Conservation (phyloP, 2,888 invertebrate species). For the Xestia sexstrigata region DNA sequence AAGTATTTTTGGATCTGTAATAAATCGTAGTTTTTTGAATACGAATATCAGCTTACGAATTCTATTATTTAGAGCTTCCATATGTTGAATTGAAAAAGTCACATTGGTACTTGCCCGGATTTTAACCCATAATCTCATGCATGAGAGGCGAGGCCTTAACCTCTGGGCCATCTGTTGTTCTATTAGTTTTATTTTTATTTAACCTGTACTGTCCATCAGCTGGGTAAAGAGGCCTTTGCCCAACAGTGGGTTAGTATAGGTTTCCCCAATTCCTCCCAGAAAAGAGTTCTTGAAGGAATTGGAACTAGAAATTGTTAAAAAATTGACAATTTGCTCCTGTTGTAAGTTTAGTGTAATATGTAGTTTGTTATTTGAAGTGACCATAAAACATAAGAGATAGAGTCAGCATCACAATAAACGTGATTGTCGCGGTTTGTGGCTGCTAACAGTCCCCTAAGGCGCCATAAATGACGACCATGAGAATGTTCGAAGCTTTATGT, state of each 20-base stretch:
- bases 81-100: too few species aligned
- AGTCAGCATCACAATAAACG: slow-evolving; percentile 31
- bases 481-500: background rate
- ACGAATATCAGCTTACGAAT: too few species aligned
- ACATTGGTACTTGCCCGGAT: too few species aligned
- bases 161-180: too few species aligned
- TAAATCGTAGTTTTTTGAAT: too few species aligned
- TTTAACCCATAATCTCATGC: too few species aligned
- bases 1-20: too few species aligned
- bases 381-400: slow-evolving; percentile 34
- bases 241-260: background rate
- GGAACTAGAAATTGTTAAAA: background rate
- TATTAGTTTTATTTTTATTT: too few species aligned
- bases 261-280: background rate
- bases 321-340: background rate
- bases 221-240: too few species aligned
- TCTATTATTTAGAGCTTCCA: too few species aligned
- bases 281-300: background rate
- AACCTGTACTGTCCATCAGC: too few species aligned
- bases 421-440: slow-evolving; percentile 12
- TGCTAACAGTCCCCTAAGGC: slow-evolving; percentile 31
- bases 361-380: slow-evolving; percentile 1
- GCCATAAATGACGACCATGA: slow-evolving; percentile 37
- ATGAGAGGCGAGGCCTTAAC: too few species aligned
- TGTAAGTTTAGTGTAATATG: background rate